Base-by-base conservation (phyloP, 2,113 vertebrate species). In the Dryoscopus gambensis region DNA sequence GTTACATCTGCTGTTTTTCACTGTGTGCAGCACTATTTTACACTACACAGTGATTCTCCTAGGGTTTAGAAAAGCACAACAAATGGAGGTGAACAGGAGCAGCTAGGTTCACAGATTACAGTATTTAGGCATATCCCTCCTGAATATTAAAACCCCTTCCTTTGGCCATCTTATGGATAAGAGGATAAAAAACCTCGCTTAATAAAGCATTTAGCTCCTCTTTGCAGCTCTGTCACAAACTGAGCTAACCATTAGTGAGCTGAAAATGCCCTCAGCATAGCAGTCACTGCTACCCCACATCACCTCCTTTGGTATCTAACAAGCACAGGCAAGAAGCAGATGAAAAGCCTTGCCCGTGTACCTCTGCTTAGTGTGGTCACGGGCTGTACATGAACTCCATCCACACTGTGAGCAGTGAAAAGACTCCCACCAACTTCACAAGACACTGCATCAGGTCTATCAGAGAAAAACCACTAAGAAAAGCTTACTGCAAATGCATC, bases 91-190 rank as follows among this genome's bases (percentile, higher is more conserved):
- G 92, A 94, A 91, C 79, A 84, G 60, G 71, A 94, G 82, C 19
- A 87, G 85, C 79, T 35, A 57, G 87, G 90, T 96, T 86, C 83
- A 80, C 40, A 87, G 78, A 69, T 81, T 74, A 91, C 82, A 90
- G 73, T 73, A 74, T 74, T 76, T 28, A 83, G 56, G 68, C 47
- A 67, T 59, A 88, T 46, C 68, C 90, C 75, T 71, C 55, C 88
- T 90, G 96, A 93, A 96, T 96, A 92, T 90, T 95, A 94, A 96
- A 87, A 77, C 18, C 39, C 40, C 56, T 85, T 92, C 79, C 68
- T 65, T 37, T 93, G 90, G 92, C 71, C 85, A 90, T 78, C 6
- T 13, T 33, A 44, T 13, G 71, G 85, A 80, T 88, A 88, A 96
- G 63, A 94, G 71, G 67, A 74, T 86, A 77, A 95, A 89, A 82